Conservation (phyloP, 2,797 vertebrate species). For the Epinephelus awoara region DNA sequence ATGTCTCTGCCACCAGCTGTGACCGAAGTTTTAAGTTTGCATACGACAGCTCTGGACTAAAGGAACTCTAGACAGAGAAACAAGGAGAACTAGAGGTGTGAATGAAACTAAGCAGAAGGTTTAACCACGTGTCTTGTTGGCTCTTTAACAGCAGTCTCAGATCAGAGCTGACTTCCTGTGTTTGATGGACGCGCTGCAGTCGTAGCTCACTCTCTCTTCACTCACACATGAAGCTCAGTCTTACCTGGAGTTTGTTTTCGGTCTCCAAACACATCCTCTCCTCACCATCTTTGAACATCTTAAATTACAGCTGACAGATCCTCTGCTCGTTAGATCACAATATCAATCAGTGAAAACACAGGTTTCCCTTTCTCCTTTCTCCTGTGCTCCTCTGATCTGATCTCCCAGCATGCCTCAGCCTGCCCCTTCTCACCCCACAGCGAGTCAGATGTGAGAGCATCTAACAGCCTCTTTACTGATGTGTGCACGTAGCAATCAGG, state of each 20-base stretch:
- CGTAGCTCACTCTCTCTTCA: background rate
- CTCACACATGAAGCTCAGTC: slow-evolving; percentile 9
- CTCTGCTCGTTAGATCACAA: slow-evolving; percentile 69
- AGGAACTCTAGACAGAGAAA: too few relatives aligned
- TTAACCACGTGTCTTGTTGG: too few relatives aligned
- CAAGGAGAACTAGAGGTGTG: too few relatives aligned
- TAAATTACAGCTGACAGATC: slow-evolving; percentile 71
- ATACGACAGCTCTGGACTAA: too few relatives aligned
- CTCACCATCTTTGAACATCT: slow-evolving; percentile 69
- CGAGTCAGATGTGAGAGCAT: slow-evolving; percentile 63
- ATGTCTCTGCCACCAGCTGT: too few relatives aligned
- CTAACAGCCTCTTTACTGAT: slow-evolving; percentile 58
- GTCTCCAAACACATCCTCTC: slow-evolving; percentile 54
- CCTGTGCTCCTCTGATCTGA: slow-evolving; percentile 65
- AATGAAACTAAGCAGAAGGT: too few relatives aligned
- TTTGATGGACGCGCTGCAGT: background rate
- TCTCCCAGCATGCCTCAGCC: slow-evolving; percentile 70
- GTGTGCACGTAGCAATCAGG: slow-evolving; percentile 71
- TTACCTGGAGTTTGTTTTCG: slow-evolving; percentile 55
- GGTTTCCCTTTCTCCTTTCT: slow-evolving; percentile 68
- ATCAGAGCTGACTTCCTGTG: too few relatives aligned
- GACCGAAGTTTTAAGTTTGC: too few relatives aligned
- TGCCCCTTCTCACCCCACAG: slow-evolving; percentile 64
- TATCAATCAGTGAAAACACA: slow-evolving; percentile 77
- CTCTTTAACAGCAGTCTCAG: too few relatives aligned